Evolutionary conservation across 2,797 vertebrate genomes (phyloP).

Genomic region (Spheniscus humboldti): DNA sequence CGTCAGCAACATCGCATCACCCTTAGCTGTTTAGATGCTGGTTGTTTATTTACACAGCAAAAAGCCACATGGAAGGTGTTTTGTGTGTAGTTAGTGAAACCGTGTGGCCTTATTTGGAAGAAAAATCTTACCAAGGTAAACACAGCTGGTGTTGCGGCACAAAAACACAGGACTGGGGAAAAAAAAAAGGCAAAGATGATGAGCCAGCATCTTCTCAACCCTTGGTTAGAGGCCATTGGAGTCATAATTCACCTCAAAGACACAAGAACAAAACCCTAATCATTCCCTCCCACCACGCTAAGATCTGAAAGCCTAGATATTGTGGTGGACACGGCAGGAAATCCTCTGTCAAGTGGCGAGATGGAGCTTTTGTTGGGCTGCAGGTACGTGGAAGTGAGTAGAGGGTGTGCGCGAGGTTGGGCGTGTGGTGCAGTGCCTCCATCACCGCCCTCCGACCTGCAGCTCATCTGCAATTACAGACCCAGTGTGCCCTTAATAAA

Average conservation of each 20-base stretch:
- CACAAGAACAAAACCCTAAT: neutral
- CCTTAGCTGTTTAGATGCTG: constrained; percentile 8
- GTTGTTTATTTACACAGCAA: constrained; percentile 39
- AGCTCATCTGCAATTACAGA: constrained; percentile 32
- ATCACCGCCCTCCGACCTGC: neutral
- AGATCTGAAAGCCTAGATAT: neutral
- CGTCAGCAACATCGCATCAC: neutral
- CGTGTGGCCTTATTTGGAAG: constrained; percentile 30
- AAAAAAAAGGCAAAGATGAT: neutral
- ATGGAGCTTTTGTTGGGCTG: neutral
- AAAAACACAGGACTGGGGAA: neutral
- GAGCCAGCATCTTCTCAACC: constrained; percentile 28
- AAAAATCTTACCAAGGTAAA: constrained; percentile 22
- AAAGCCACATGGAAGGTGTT: constrained; percentile 50
- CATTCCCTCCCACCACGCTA: neutral
- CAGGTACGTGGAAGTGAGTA: neutral
- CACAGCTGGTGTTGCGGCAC: constrained; percentile 48
- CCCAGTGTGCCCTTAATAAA: constrained; percentile 7
- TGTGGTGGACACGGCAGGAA: neutral
- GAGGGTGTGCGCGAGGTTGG: accelerated
- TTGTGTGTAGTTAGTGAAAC: constrained; percentile 30
- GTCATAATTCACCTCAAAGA: neutral
- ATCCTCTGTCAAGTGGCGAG: neutral
- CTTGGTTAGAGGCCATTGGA: neutral
- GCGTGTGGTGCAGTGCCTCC: neutral